Percentiles rank a stretch among this genome's conserved stretches.
These are phyloP conservation scores for Mustela nigripes DNA, from an alignment of 2,113 vertebrate genomes.

Conservation along the genomic window DNA sequence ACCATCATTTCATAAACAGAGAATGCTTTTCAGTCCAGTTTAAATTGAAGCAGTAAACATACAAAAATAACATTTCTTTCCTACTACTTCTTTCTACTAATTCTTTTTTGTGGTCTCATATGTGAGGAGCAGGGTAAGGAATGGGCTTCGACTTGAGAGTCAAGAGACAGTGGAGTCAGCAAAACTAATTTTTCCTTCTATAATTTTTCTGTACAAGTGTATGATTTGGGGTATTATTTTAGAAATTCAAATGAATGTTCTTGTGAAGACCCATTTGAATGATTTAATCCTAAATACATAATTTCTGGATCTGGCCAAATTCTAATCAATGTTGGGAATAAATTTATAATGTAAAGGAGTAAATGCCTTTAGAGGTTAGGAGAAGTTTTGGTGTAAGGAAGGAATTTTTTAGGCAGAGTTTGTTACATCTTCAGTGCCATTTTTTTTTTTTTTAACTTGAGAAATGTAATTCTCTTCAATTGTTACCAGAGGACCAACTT, in stretches of 20 bases:
- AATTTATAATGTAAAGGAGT: neutral
- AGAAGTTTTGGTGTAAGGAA: neutral
- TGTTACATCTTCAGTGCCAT: neutral
- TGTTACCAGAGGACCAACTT: neutral
- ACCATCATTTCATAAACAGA: neutral
- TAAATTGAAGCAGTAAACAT: neutral
- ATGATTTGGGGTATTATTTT: conserved; percentile 28
- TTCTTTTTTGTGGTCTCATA: neutral
- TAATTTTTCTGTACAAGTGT: neutral
- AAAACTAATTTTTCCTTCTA: neutral
- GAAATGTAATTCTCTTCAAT: neutral
- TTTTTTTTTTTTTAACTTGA: neutral
- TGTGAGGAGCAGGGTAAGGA: neutral
- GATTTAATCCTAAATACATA: neutral
- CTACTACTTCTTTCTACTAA: neutral
- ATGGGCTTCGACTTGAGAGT: neutral
- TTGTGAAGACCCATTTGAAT: neutral
- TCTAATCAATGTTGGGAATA: neutral
- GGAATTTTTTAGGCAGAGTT: neutral
- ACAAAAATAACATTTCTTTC: neutral
- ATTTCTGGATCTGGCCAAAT: neutral
- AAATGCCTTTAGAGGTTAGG: neutral
- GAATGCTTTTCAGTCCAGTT: neutral
- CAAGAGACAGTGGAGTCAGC: neutral
- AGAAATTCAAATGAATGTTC: neutral